Base-by-base conservation (phyloP, 37 sponge, comb jelly and placozoan species). In the Haliclona indistincta region DNA sequence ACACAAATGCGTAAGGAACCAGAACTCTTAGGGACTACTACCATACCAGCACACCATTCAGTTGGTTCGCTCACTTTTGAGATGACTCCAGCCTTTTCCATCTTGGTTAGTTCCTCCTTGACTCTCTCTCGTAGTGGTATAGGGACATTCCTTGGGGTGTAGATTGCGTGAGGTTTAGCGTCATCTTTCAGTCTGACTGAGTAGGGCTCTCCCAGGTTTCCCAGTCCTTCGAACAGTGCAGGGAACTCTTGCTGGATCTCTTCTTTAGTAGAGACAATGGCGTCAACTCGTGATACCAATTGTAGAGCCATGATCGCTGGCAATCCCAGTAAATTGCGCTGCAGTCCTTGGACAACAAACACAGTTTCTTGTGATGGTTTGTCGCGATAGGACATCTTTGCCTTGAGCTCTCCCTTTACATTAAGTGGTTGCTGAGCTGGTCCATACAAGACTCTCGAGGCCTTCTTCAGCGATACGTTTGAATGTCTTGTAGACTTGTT, bases 21-120 rank as follows among this genome's bases (percentile, higher is more conserved):
- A 23, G 51, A 64, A 19, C 64, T 76, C 77, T 76, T 76, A 4
- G 51, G 77, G 13, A 64, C 77, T 22, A 76, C 65, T 0, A 76
- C 66, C 77, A 76, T 76, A 13, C 75, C 75, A 25, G 75, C 61
- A 58, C 75, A 74, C 75, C 75, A 74, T 13, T 20, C 28, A n/a
- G 77, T 76, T 76, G 77, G 77, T 52, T 76, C 52, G n/a, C 47
- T 53, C 11, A 64, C 66, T 47, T 29, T 45, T 0, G 77, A 55
- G 47, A 63, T 64, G 26, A 76, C 52, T 25, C 77, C 65, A 10
- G 47, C 42, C 37, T 51, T 38, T 66, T 76, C 65, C 65, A 76
- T 76, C 52, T 52, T 28, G n/a, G 30, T 6, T 34, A 76, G 77
- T 66, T 61, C 64, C 28, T 75, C 29, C 47, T 63, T 28, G 33